A percentile compares a stretch with the other conserved stretches of the same genome.
phyloP scores from a whole-genome alignment of 2,113 vertebrate species.

The cattle (Bos taurus) region DNA sequence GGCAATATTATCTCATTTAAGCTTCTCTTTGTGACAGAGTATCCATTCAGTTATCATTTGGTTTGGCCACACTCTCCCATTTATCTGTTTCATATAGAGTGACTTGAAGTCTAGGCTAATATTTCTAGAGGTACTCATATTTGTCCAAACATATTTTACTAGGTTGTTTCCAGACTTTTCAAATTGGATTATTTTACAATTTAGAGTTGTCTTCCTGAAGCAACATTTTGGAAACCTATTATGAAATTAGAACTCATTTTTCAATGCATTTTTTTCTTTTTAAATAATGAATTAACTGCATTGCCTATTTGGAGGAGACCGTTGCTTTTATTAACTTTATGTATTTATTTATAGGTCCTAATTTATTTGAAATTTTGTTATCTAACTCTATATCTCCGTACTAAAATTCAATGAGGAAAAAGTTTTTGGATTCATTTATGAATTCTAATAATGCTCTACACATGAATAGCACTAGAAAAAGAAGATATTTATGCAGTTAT shows the following conservation, averaged over 20 bases:
- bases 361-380: conserved; percentile 5
- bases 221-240: neutral
- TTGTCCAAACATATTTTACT: neutral
- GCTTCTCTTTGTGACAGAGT: neutral
- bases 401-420: neutral
- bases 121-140: neutral
- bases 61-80: neutral
- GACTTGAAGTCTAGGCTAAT: neutral
- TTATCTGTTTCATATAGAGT: neutral
- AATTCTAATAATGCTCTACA: neutral
- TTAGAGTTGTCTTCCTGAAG: conserved; percentile 27
- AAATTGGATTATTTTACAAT: neutral
- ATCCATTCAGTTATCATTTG: neutral
- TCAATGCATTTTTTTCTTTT: neutral
- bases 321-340: neutral
- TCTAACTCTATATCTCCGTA: neutral
- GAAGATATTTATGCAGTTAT: neutral
- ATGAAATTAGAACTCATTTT: conserved; percentile 8
- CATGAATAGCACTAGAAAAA: neutral
- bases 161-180: neutral
- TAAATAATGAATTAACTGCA: neutral
- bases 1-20: neutral
- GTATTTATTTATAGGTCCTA: neutral
- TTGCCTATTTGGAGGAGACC: neutral
- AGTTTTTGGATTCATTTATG: neutral